Base-by-base conservation (phyloP, 2,888 invertebrate genomes). In the Thelaira solivaga region DNA sequence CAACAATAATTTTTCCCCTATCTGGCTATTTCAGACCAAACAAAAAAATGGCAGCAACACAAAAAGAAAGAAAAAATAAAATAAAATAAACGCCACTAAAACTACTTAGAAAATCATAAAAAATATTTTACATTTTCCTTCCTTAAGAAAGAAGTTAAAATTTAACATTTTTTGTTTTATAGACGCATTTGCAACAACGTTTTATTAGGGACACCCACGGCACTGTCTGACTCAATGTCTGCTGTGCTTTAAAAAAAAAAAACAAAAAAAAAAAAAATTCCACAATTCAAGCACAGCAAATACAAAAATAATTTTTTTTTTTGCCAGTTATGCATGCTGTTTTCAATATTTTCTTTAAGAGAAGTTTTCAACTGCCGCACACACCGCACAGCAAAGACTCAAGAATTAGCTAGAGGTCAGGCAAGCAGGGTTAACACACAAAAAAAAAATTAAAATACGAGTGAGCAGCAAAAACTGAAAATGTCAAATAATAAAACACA, bases 141-240 rank as follows among this genome's bases (percentile, higher is more conserved):
- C 67, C 55, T 36, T 39, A 29, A 10, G 16, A 45, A 62, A 22
- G 13, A 13, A 47, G 16, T 36, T 1, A 22, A 8, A 36, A 10
- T n/a, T n/a, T n/a, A n/a, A n/a, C n/a, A n/a, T n/a, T n/a, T n/a
- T n/a, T n/a, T n/a, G n/a, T n/a, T n/a, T n/a, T n/a, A n/a, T n/a
- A n/a, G n/a, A n/a, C n/a, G 20, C 45, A 36, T 29, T 39, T 57
- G 26, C 57, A 68, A 49, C 57, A 59, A 47, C 24, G 29, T 64
- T 72, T 10, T 34, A 39, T 31, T 7, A 62, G 13, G 41, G 59
- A 74, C 78, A 68, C 77, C 73, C 78, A 13, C 74, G 61, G 68
- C 73, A 59, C 10, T 59, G 78, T 74, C 78, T 74, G 78, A 74
- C 78, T 65, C 69, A 74, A 74, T 65, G 78, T 78, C 78, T 78